Percentiles rank a stretch among this genome's conserved stretches.
Conservation (phyloP, 2,888 invertebrate species). For the Arrhopalites spinosus region DNA sequence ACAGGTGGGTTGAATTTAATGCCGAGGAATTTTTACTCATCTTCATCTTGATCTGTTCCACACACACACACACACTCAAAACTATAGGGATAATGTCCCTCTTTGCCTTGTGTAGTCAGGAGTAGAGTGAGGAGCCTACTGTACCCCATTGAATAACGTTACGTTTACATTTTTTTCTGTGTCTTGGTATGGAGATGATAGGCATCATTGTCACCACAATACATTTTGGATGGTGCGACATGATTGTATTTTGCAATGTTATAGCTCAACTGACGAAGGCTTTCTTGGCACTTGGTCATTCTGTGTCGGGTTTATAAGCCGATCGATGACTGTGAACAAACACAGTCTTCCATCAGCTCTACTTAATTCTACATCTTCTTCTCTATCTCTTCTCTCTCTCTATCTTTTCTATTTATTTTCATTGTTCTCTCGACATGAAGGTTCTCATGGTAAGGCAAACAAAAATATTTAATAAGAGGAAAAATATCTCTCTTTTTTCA, state of each 20-base stretch:
- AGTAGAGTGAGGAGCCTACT: background rate
- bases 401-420: constrained; percentile 20
- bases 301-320: constrained; percentile 37
- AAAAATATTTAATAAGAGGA: background rate
- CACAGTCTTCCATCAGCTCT: constrained; percentile 37
- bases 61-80: background rate
- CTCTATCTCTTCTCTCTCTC: constrained; percentile 31
- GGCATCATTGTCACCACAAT: background rate
- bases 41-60: constrained; percentile 10
- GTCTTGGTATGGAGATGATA: background rate
- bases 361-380: constrained; percentile 39
- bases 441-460: constrained; percentile 31
- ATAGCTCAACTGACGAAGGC: constrained; percentile 14
- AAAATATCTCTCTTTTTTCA: background rate
- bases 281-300: constrained; percentile 39
- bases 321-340: constrained; percentile 8
- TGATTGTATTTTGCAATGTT: constrained; percentile 22
- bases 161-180: too few species aligned
- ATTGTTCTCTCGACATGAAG: constrained; percentile 29
- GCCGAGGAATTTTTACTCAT: constrained; percentile 12
- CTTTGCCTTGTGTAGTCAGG: background rate
- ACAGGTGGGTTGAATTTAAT: constrained; percentile 27
- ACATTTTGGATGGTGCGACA: constrained; percentile 1
- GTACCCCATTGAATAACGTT: background rate
- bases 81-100: background rate